Percentiles rank a stretch among this genome's conserved stretches.
Evolutionary conservation across 2,113 vertebrate genomes (phyloP).

Genomic region (Urocynchramus pylzowi): DNA sequence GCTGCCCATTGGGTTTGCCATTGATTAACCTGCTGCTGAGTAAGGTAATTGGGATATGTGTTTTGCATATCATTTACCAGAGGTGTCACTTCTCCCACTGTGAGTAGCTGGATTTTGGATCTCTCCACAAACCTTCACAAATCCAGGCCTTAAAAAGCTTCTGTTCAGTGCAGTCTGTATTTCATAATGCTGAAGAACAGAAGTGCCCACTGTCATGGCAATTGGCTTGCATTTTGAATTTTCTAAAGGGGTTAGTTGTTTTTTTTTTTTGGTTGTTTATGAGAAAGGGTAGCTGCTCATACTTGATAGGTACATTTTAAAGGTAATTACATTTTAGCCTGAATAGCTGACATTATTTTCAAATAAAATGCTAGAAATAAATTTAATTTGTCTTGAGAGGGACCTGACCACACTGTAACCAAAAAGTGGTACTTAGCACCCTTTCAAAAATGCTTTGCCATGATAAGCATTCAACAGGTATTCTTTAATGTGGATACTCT

Average conservation of each 20-base stretch:
- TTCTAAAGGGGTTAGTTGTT: background rate
- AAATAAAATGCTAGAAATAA: background rate
- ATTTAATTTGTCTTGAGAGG: background rate
- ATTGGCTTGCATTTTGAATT: background rate
- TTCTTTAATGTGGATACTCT: background rate
- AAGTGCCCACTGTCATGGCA: background rate
- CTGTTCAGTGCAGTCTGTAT: background rate
- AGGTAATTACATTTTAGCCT: background rate
- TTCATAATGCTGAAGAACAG: background rate
- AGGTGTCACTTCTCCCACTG: background rate
- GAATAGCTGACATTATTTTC: background rate
- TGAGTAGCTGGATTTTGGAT: background rate
- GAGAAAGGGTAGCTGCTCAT: background rate
- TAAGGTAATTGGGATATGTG: background rate
- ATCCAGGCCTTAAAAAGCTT: background rate
- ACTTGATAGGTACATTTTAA: background rate
- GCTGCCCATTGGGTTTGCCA: background rate
- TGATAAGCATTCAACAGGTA: background rate
- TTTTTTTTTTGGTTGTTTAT: background rate
- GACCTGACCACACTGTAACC: background rate
- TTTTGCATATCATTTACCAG: background rate
- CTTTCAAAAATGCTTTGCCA: background rate
- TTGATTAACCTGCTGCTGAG: background rate
- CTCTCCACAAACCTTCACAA: background rate
- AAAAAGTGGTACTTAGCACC: background rate